Evolutionary conservation across 1,140 invertebrate genomes (phyloP), one percentile per base, ranked within the genome.

Genomic region (Drosophila mojavensis): DNA sequence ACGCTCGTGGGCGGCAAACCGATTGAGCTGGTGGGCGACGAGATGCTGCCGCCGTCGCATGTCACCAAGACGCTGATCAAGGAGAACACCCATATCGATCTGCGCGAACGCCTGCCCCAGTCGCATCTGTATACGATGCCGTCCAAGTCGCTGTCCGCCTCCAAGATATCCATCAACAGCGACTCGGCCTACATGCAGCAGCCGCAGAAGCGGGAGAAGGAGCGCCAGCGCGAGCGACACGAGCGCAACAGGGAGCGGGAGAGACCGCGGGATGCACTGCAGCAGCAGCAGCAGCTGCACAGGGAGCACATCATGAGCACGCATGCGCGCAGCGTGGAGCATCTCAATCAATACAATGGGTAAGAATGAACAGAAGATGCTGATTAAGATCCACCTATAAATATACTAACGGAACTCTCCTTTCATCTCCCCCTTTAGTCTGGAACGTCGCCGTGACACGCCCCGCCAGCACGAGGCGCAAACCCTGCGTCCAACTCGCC

Each of bases 111-210:
- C 26, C 65, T 66, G 60, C 74, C 76, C 13, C 47, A 48, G 7
- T 75, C 71, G 1, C 78, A 83, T 50, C 67, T 78, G 51, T 90
- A 86, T 26, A 64, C 89, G 62, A 84, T 92, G 79, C 86, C 91
- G 24, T 78, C 86, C 53, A 92, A 91, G 43, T 91, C 90, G 10
- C 59, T 92, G 53, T 92, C 91, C 13, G 91, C 91, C 62, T 92
- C 91, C 10, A 92, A 91, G 70, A 92, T 92, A 15, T 92, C 91
- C n/a, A 91, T 92, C 4, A 92, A 92, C 45, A 92, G 91, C 61
- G 91, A 92, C 58, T 89, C 91, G 0, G 91, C 74, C 28, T 86
- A 80, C 15, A 81, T 88, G 77, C 89, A 88, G 67, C 84, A 88
- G 50, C 79, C 86, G 41, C 79, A 88, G 64, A 79, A 82, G 4